Base-by-base conservation (phyloP, 2,797 vertebrate genomes). In the Leptoclinus maculatus region DNA sequence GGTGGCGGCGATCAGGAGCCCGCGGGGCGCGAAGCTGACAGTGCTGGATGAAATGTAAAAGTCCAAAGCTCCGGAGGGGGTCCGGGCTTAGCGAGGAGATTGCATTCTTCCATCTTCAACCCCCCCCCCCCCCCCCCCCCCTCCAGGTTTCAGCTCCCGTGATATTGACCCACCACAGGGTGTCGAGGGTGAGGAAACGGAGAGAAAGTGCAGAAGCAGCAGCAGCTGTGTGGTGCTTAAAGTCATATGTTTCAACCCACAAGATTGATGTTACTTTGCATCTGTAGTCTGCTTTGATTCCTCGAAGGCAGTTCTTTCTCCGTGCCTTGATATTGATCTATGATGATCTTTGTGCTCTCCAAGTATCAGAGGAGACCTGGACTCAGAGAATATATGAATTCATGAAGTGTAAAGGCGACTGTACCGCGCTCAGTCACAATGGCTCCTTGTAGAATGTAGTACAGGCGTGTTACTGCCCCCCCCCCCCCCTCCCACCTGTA, bases 101-200 rank as follows among this genome's bases (percentile, higher is more conserved):
- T 93, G 80, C 84, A 85, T 88, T 90, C 91, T 87, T 90, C 91
- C 79, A 86, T 90, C 84, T 90, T 82, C 7, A 10, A 19, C 45
- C 51, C n/a, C 64, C 36, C 47, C 29, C 45, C n/a, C 64, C 36
- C 47, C 29, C 45, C 36, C 10, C 51, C 3, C 2, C 71, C 74
- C 74, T 66, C 71, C 72, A 77, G 87, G 88, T 85, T 49, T 64
- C 67, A 63, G 78, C 83, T 66, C 74, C 74, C 16, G 45, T 81
- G 78, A 86, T 87, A 87, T 74, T 90, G 85, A 83, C 78, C 87
- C 74, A 63, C 89, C 80, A 49, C 71, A 38, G 83, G 87, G 65
- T 58, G 75, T 56, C n/a, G 2, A 83, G 54, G 51, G 45, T 21
- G 56, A 86, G 32, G 43, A 74, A 74, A 57, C 14, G 49, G 71